These are phyloP conservation scores for Poeciliopsis occidentalis DNA, from an alignment of 2,113 vertebrate genomes.

Conservation along the genomic window DNA sequence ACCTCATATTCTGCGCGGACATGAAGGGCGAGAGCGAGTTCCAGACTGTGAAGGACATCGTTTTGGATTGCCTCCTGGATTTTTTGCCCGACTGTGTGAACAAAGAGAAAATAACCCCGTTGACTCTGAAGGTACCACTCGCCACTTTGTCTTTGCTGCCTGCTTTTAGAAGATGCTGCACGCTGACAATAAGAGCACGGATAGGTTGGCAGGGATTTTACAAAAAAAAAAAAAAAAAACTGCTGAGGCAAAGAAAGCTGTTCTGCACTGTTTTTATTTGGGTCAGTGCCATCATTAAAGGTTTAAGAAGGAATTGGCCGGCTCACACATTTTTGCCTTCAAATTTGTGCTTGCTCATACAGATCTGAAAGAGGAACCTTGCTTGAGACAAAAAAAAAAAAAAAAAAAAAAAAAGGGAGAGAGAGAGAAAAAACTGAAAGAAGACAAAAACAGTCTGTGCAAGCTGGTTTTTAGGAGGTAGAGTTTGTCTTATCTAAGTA, in stretches of 20 bases:
- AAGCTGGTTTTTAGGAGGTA: neutral
- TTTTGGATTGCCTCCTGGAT: slow-evolving; percentile 97
- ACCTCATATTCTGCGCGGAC: slow-evolving; percentile 97
- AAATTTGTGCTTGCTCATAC: slow-evolving; percentile 15
- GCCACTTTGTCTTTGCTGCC: neutral
- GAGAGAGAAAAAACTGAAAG: too few relatives aligned
- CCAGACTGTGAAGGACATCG: slow-evolving; percentile 96
- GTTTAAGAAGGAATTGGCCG: too few relatives aligned
- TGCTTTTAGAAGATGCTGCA: neutral
- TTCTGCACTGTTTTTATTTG: too few relatives aligned
- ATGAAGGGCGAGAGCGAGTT: slow-evolving; percentile 94
- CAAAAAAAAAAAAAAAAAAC: neutral
- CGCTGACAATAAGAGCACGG: neutral
- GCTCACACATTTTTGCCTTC: neutral
- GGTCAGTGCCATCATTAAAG: too few relatives aligned
- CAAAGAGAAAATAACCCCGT: slow-evolving; percentile 94
- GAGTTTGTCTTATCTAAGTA: neutral
- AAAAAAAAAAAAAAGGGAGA: too few relatives aligned
- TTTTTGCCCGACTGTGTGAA: slow-evolving; percentile 97
- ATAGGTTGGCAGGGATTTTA: neutral
- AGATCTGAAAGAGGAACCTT: neutral
- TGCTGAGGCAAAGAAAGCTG: neutral
- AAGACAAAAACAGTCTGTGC: neutral
- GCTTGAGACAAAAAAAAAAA: neutral
- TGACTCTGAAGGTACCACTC: slow-evolving; percentile 92